phyloP scores from a whole-genome alignment of 2,888 invertebrate species.

The Esperia sulphurella region DNA sequence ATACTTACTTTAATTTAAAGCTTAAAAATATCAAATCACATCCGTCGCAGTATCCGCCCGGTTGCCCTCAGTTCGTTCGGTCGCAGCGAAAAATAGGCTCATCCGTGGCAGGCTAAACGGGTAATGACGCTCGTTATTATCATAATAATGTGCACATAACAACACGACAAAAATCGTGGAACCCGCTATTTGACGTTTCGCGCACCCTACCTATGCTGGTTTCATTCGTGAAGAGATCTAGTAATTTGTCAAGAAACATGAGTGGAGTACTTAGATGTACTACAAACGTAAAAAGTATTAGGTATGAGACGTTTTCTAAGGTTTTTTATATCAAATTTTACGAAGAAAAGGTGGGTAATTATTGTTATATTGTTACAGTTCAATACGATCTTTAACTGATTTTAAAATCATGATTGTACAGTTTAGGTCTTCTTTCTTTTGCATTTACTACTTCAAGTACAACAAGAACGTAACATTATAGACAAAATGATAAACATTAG shows the following conservation, averaged over 20 bases:
- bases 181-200: constrained; percentile 49
- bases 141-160: constrained; percentile 61
- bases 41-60: constrained; percentile 27
- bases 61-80: constrained; percentile 36
- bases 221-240: background rate
- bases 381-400: too few relatives aligned
- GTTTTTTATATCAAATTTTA: too few relatives aligned
- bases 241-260: background rate
- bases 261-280: too few relatives aligned
- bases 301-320: too few relatives aligned
- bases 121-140: constrained; percentile 66
- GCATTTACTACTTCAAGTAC: too few relatives aligned
- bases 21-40: constrained; percentile 22
- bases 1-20: constrained; percentile 3
- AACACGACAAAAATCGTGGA: constrained; percentile 35
- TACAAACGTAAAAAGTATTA: too few relatives aligned
- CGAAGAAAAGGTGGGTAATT: too few relatives aligned
- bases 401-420: too few relatives aligned
- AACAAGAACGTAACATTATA: too few relatives aligned
- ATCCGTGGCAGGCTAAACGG: constrained; percentile 59
- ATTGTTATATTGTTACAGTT: too few relatives aligned
- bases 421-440: too few relatives aligned
- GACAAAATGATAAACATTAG: too few relatives aligned
- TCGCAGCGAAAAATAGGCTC: constrained; percentile 60
- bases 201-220: constrained; percentile 26